phyloP scores from a whole-genome alignment of 1,140 invertebrate genomes.

The Chionoecetes opilio region DNA sequence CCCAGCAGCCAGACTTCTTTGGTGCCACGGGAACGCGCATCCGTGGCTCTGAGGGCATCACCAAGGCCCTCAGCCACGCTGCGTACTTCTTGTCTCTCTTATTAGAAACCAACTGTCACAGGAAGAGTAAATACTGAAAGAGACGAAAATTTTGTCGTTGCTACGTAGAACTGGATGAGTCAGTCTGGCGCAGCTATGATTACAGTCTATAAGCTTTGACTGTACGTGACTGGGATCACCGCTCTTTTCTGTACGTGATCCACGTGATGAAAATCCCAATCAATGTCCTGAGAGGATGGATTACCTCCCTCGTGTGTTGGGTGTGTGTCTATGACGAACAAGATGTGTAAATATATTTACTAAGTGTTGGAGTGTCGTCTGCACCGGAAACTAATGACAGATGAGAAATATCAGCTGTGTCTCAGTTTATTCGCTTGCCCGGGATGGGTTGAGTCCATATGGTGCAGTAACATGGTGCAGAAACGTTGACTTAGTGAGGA shows the following conservation, averaged over 20 bases:
- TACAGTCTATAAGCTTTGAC: too few relatives aligned
- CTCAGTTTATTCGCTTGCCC: not conserved
- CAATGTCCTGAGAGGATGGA: not conserved
- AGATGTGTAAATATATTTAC: conserved; percentile 21
- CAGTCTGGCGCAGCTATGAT: not conserved
- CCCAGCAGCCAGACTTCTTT: not conserved
- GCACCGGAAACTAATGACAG: not conserved
- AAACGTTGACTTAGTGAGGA: not conserved
- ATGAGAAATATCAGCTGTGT: not conserved
- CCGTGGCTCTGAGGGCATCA: not conserved
- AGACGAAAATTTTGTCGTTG: not conserved
- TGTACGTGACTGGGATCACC: too few relatives aligned
- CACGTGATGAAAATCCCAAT: not conserved
- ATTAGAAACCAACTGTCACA: not conserved
- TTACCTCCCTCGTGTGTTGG: not conserved
- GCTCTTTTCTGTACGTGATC: not conserved
- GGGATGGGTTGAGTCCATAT: not conserved
- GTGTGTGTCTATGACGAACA: not conserved
- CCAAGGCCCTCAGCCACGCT: not conserved
- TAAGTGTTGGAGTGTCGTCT: conserved; percentile 17
- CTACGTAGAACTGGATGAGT: not conserved
- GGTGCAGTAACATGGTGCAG: not conserved
- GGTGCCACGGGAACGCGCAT: not conserved
- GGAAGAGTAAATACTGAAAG: not conserved
- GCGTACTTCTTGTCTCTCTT: not conserved